Conservation (phyloP, 2,888 invertebrate species). For the Euzophera pinguis region DNA sequence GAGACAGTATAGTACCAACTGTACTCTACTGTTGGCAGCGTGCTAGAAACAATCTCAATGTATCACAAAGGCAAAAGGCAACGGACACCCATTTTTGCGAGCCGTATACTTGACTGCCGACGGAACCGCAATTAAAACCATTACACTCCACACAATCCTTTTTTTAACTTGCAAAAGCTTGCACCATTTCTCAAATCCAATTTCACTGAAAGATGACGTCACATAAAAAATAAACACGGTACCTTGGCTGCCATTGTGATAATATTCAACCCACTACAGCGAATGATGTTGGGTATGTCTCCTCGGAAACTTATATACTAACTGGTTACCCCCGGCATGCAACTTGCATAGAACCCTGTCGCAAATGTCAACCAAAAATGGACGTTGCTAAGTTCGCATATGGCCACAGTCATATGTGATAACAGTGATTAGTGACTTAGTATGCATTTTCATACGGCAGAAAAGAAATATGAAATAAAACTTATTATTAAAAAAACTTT, state of each 20-base stretch:
- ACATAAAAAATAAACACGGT: conserved; percentile 33
- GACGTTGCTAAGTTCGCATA: conserved; percentile 5
- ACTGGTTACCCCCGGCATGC: conserved; percentile 56
- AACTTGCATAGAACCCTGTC: conserved; percentile 31
- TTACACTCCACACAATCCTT: neutral
- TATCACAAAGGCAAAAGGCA: too few species aligned
- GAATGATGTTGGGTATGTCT: conserved; percentile 62
- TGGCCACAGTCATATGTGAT: neutral
- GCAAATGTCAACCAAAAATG: conserved; percentile 26
- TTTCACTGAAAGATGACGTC: conserved; percentile 20
- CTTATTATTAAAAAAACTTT: too few species aligned
- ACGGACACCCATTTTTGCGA: too few species aligned
- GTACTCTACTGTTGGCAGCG: too few species aligned
- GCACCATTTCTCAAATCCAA: conserved; percentile 3
- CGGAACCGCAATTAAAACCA: too few species aligned
- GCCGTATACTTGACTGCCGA: too few species aligned
- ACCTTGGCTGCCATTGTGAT: conserved; percentile 76
- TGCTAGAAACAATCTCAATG: too few species aligned
- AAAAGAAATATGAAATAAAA: too few species aligned
- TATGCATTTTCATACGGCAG: too few species aligned
- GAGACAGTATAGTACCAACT: too few species aligned
- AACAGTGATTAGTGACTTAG: neutral
- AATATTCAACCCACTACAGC: conserved; percentile 62
- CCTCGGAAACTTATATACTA: conserved; percentile 65
- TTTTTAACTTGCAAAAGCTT: neutral